Evolutionary conservation across 2,797 vertebrate genomes (phyloP), one percentile per base, ranked within the genome.

Genomic region (Phylloscopus collybita): DNA sequence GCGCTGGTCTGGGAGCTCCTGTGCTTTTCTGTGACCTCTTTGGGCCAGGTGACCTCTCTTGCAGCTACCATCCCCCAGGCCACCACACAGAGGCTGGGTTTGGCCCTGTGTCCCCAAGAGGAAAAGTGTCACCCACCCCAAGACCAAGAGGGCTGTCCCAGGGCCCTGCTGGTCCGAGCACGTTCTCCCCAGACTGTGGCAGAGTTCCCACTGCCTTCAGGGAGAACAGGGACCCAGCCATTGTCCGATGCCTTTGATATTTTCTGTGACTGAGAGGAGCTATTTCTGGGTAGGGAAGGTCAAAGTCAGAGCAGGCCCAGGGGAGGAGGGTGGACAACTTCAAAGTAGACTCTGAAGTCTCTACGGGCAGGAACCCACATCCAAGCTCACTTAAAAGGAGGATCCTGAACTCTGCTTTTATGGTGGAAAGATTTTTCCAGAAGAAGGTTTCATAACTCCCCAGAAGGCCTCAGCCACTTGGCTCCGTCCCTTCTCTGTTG

Each of bases 181-280:
- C 5, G 1, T 56, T 76, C 89, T 70, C 65, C 86, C 34, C 47
- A 69, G 40, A 20, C 11, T 2, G 0, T 92, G 93, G 80, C 86
- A 95, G 64, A 40, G 62, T 60, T 95, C 93, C 93, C 83, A n/a
- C 50, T 10, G 16, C 76, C 56, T 76, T 59, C 70, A 60, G 13
- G 54, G 83, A 56, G 70, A 84, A 42, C 5, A 7, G 32, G 51
- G 66, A 62, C 44, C 26, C 34, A 80, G 80, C 80, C 83, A 81
- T 96, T 95, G 92, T 95, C 73, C 29, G 0, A 67, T 57, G 90
- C 72, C 88, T 96, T 96, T 96, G 93, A 94, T 96, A 94, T 86
- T 81, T 84, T 81, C 73, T 70, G 44, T 54, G 86, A 45, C 44
- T 70, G 51, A 65, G 59, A 80, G 30, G 42, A 91, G 51, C 53